These are phyloP conservation scores for Carassius gibelio DNA, from an alignment of 2,113 vertebrate genomes.

Conservation along the genomic window DNA sequence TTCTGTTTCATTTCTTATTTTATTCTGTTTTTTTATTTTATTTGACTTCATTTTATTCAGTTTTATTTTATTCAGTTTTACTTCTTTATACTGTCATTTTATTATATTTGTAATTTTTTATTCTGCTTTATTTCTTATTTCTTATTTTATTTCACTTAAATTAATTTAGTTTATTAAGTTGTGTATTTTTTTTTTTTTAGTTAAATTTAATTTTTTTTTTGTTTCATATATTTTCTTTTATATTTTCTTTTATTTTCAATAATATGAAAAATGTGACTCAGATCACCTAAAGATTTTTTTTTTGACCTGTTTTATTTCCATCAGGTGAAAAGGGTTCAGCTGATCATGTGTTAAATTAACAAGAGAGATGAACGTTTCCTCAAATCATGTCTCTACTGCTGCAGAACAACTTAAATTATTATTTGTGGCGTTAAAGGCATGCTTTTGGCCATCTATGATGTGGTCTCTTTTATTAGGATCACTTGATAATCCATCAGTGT, in stretches of 20 bases:
- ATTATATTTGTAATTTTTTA: not conserved
- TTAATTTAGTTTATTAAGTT: no score
- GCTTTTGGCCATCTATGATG: not conserved
- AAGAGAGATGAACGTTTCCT: not conserved
- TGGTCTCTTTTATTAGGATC: not conserved
- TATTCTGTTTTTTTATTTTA: no score
- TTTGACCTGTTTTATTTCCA: not conserved
- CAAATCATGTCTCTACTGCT: not conserved
- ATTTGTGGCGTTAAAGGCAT: not conserved
- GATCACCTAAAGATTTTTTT: not conserved
- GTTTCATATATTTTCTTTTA: not conserved
- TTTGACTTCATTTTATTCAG: no score
- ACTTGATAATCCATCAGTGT: not conserved
- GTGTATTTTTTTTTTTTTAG: no score
- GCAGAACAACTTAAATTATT: not conserved
- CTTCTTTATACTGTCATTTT: not conserved
- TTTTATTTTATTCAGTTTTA: no score
- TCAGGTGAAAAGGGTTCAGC: not conserved
- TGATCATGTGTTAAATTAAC: not conserved
- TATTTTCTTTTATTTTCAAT: not conserved
- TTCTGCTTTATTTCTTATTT: not conserved
- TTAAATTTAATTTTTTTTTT: no score
- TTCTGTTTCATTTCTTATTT: no score
- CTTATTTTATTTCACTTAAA: not conserved
- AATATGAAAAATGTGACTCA: not conserved